Base-by-base conservation (phyloP, 2,797 vertebrate species). In the Clarias fuscus region DNA sequence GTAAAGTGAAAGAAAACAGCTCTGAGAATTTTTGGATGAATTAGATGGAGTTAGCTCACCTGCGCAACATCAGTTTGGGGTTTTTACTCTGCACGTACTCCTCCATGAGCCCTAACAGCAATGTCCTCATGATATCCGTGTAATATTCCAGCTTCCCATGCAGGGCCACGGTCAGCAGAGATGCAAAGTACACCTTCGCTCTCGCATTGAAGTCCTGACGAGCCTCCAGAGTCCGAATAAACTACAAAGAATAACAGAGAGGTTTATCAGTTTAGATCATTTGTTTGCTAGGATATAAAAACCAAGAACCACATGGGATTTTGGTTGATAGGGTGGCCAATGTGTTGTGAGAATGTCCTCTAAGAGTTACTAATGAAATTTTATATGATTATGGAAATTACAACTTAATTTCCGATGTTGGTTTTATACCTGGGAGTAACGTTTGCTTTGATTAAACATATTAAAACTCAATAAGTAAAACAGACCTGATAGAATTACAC, bases 101-200 rank as follows among this genome's bases (percentile, higher is more conserved):
- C 83, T 97, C 97, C 97, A 99, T 98, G 90, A 99, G 95, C 88
- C 97, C 96, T 89, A 99, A 94, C 93, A 99, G 96, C 90, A 99
- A 94, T 0, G 97, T 98, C 86, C 97, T 96, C 98, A 99, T 98
- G 91, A 99, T 99, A 91, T 99, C 98, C 0, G 97, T 99, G 93
- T 99, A 99, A 90, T 99, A 99, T 92, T 99, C 98, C 90, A 99
- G 95, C 88, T 99, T 99, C 80, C 98, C 98, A 7, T 99, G 98
- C 87, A 99, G 95, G 4, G 98, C 98, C 68, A 99, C 97, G 0
- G 98, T 99, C 93, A 99, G 95, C 91, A 99, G 93, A 14, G 98
- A 99, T 0, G 98, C 98, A 48, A 98, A 98, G 92, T 99, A 98
- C 40, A 97, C 97, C 93, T 97, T 98, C 84, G 97, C 97, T 67